Conservation (phyloP, 2,113 vertebrate genomes). For the Macroglossus sobrinus region DNA sequence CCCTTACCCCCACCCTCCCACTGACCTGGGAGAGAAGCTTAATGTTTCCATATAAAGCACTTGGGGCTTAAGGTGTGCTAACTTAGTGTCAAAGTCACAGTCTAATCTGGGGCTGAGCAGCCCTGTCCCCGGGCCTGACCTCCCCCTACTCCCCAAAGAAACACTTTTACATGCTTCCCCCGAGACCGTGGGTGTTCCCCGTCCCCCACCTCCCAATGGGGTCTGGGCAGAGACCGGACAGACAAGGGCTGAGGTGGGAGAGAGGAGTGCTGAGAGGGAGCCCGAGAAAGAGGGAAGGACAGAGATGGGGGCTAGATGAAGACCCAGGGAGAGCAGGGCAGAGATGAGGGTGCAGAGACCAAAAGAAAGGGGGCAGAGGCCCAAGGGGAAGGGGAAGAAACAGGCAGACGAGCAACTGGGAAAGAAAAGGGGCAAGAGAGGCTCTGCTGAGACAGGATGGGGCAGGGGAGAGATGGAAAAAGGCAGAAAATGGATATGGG, state of each 20-base stretch:
- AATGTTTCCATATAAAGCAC: conserved; percentile 81
- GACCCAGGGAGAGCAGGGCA: too few species aligned
- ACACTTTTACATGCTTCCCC: background rate
- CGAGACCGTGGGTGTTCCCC: background rate
- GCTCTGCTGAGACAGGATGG: too few species aligned
- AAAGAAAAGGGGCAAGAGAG: background rate
- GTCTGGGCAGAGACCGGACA: background rate
- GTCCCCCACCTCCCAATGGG: accelerated
- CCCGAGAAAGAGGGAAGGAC: background rate
- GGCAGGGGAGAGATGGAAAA: accelerated
- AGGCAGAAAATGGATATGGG: accelerated
- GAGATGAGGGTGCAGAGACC: too few species aligned
- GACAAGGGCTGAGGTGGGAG: background rate
- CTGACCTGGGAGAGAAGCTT: conserved; percentile 64
- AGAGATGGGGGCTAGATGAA: conserved; percentile 71
- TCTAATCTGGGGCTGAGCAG: conserved; percentile 74
- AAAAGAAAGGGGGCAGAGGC: background rate
- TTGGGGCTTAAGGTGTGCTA: conserved; percentile 74
- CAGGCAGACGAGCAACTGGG: background rate
- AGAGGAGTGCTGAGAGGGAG: background rate
- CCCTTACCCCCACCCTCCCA: background rate
- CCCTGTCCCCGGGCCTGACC: background rate
- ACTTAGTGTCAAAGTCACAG: conserved; percentile 78
- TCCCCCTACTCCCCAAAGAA: background rate
- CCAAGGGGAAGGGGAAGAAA: too few species aligned